phyloP scores from a whole-genome alignment of 2,797 vertebrate genomes.

The Diplodus puntazzo region DNA sequence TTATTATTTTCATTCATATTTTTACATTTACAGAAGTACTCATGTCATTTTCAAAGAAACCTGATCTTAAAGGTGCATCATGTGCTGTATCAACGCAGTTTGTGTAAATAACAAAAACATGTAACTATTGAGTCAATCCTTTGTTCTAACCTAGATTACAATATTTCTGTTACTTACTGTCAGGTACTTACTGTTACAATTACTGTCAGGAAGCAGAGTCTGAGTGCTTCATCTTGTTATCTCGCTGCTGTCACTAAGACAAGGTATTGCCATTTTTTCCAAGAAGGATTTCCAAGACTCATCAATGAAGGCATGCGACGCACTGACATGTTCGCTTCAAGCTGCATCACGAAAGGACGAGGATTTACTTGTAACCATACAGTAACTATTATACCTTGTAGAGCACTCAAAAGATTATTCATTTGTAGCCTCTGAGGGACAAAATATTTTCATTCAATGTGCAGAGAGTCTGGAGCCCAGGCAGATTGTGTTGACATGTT shows the following conservation, averaged over 20 bases:
- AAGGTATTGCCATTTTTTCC: slow-evolving; percentile 16
- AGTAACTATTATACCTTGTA: neutral
- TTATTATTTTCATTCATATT: neutral
- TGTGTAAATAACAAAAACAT: neutral
- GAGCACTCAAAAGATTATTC: neutral
- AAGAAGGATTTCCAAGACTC: slow-evolving; percentile 54
- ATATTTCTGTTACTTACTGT: neutral
- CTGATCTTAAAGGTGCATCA: neutral
- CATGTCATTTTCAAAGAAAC: neutral
- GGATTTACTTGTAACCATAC: neutral
- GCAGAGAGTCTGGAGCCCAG: neutral
- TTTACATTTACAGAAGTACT: neutral
- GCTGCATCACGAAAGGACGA: slow-evolving; percentile 15
- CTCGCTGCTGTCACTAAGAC: slow-evolving; percentile 28
- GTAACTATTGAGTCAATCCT: no score
- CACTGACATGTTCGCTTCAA: slow-evolving; percentile 5
- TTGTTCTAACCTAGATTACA: neutral
- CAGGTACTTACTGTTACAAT: neutral
- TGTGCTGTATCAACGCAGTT: neutral
- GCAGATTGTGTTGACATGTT: neutral
- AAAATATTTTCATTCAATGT: neutral
- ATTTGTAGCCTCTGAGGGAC: neutral
- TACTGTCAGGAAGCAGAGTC: neutral
- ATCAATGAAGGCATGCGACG: slow-evolving; percentile 42
- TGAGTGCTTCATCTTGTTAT: neutral